These are phyloP conservation scores for Macropus fuliginosus DNA, from an alignment of 2,797 vertebrate species.

Conservation along the genomic window DNA sequence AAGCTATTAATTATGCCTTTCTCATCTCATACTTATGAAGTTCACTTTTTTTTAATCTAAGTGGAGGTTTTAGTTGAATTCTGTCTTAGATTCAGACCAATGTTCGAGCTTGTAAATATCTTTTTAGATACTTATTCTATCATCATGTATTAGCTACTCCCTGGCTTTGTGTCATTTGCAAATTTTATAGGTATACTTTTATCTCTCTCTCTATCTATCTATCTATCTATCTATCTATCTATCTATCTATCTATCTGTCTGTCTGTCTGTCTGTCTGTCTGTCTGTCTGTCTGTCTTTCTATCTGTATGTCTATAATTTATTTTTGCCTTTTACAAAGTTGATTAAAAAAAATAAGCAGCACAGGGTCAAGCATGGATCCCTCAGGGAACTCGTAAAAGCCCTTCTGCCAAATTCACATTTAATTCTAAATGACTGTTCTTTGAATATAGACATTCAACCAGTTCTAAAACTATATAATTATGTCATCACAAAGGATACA, in stretches of 20 bases:
- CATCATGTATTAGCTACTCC: neutral
- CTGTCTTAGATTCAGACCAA: neutral
- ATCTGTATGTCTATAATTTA: too few species aligned
- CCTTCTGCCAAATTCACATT: neutral
- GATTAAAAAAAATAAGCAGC: neutral
- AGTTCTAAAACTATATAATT: neutral
- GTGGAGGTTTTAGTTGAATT: neutral
- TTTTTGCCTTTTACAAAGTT: neutral
- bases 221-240: too few species aligned
- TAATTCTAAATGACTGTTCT: neutral
- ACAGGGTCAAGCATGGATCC: neutral
- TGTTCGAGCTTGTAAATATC: neutral
- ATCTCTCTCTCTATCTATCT: too few species aligned
- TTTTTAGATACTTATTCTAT: neutral
- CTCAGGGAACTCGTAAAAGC: neutral
- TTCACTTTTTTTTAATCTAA: neutral
- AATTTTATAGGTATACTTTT: neutral
- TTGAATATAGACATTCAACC: neutral
- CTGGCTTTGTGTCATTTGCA: neutral
- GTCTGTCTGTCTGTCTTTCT: too few species aligned
- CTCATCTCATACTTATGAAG: neutral
- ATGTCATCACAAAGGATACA: neutral
- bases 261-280: too few species aligned
- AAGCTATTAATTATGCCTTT: neutral
- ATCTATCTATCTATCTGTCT: too few species aligned